phyloP scores from a whole-genome alignment of 2,888 invertebrate genomes.

The Zaprionus obscuricornis region DNA sequence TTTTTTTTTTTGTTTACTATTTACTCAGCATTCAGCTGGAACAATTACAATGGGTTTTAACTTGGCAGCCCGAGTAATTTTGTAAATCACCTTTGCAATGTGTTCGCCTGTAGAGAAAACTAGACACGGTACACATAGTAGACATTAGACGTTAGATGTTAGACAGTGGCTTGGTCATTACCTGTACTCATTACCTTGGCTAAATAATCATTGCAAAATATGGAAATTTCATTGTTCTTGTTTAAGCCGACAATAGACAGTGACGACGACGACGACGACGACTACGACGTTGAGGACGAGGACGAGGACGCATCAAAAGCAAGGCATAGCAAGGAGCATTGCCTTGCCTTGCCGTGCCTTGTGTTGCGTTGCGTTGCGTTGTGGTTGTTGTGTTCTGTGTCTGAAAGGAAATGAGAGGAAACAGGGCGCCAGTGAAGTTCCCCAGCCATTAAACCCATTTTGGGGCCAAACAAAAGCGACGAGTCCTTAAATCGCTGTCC shows the following conservation, averaged over 20 bases:
- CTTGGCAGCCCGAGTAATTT: conserved; percentile 31
- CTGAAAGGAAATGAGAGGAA: conserved; percentile 56
- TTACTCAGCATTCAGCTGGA: no score
- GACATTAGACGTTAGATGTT: no score
- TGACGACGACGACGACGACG: conserved; percentile 32
- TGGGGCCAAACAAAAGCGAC: conserved; percentile 52
- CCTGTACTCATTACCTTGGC: conserved; percentile 54
- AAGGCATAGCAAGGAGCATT: neutral
- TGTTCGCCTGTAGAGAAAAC: no score
- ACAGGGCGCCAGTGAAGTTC: conserved; percentile 37
- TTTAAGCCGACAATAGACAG: conserved; percentile 29
- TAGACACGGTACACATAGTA: neutral
- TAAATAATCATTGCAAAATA: conserved; percentile 66
- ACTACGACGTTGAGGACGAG: neutral
- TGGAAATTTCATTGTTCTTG: conserved; percentile 64
- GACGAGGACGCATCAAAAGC: conserved; percentile 43
- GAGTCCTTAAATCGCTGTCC: conserved; percentile 45
- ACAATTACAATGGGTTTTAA: conserved; percentile 5
- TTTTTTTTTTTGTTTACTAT: no score
- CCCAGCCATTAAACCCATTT: conserved; percentile 62
- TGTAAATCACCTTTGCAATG: conserved; percentile 38
- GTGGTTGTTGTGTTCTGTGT: conserved; percentile 1
- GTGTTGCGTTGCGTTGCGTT: conserved; percentile 8
- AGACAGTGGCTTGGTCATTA: conserved; percentile 38
- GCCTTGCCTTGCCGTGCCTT: neutral